Evolutionary conservation across 2,888 invertebrate species (phyloP).

Genomic region (Orchesella flavescens): DNA sequence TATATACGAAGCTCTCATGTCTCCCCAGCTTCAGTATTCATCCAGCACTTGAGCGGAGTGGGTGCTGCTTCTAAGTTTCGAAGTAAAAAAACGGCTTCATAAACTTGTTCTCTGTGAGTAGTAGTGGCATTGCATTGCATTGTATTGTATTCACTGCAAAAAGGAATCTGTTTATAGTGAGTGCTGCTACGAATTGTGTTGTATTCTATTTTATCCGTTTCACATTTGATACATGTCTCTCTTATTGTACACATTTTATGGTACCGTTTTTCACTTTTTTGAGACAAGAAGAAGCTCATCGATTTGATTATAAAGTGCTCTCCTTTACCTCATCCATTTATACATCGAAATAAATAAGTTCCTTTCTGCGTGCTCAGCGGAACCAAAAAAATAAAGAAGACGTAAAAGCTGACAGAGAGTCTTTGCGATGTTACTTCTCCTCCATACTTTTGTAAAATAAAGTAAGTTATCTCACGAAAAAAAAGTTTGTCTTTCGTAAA

Average conservation of each 20-base stretch:
- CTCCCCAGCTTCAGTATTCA: slow-evolving; percentile 61
- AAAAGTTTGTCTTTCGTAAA: slow-evolving; percentile 26
- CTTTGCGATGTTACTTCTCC: not conserved
- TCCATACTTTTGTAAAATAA: not conserved
- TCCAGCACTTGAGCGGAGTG: slow-evolving; percentile 39
- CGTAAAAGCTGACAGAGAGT: not conserved
- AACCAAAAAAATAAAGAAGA: not conserved
- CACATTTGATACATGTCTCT: not conserved
- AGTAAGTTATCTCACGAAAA: slow-evolving; percentile 16
- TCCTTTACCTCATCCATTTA: not conserved
- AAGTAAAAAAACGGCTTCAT: not conserved
- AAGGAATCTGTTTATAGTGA: not conserved
- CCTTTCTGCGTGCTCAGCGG: not conserved
- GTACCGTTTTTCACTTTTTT: not conserved
- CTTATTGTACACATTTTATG: not conserved
- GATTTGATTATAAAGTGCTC: not conserved
- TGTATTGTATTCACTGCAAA: not conserved
- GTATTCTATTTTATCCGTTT: not conserved
- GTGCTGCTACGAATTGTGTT: too few species aligned
- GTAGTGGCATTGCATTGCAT: too few species aligned
- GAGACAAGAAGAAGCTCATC: not conserved
- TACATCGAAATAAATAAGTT: not conserved
- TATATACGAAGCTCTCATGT: slow-evolving; percentile 49
- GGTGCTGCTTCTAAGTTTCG: not conserved
- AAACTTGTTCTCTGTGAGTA: not conserved